Percentiles rank a stretch among this genome's conserved stretches.
phyloP scores from a whole-genome alignment of 2,113 vertebrate genomes.

The Rhinichthys klamathensis region DNA sequence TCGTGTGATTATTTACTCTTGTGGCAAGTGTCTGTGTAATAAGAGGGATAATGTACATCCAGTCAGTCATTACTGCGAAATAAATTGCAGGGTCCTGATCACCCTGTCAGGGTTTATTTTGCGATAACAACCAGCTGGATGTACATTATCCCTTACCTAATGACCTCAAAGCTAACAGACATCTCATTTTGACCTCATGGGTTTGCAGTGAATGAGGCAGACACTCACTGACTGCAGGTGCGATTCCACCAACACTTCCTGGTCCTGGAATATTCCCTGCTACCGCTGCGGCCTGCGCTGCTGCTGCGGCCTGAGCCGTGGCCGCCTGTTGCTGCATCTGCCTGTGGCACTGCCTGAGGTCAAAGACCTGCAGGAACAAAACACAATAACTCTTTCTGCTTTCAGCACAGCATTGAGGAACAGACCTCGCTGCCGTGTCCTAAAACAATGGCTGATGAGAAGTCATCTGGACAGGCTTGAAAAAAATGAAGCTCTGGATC shows the following conservation, averaged over 20 bases:
- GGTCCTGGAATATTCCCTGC: slow-evolving; percentile 79
- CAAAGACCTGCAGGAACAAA: slow-evolving; percentile 74
- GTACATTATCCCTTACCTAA: too few species aligned
- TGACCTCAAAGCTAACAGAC: too few species aligned
- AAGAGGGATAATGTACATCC: too few species aligned
- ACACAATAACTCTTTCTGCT: slow-evolving; percentile 19
- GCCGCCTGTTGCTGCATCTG: slow-evolving; percentile 85
- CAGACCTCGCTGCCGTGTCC: neutral
- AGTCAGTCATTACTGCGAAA: too few species aligned
- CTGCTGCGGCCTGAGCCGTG: slow-evolving; percentile 76
- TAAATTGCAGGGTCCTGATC: too few species aligned
- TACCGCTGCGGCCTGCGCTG: slow-evolving; percentile 76
- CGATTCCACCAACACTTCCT: slow-evolving; percentile 78
- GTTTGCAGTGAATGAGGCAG: neutral
- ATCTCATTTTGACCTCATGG: neutral
- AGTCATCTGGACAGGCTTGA: slow-evolving; percentile 25
- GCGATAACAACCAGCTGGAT: too few species aligned
- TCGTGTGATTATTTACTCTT: too few species aligned
- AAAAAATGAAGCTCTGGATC: slow-evolving; percentile 4
- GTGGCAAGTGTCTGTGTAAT: too few species aligned
- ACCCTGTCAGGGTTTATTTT: too few species aligned
- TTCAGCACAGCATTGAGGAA: neutral
- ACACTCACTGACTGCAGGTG: slow-evolving; percentile 77
- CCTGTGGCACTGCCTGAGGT: slow-evolving; percentile 82
- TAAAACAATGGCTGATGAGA: neutral